Base-by-base conservation (phyloP, 2,888 invertebrate genomes). In the Coremacera marginata region DNA sequence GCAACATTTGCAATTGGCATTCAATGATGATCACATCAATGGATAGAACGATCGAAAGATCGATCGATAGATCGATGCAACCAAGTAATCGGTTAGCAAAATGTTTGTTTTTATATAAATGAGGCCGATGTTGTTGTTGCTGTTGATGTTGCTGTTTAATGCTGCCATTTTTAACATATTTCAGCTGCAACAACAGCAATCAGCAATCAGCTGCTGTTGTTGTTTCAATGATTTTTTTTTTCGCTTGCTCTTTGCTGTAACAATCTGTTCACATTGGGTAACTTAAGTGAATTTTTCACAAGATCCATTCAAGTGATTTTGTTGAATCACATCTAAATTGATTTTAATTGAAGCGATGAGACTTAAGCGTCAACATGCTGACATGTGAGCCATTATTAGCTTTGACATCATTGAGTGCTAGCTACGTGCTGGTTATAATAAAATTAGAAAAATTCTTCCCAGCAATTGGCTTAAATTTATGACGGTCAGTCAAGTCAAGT, bases 321-420 rank as follows among this genome's bases (percentile, higher is more conserved):
- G 44, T 71, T 57, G 31, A 76, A 76, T 76, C 52, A 77, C 73
- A 79, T 74, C 72, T 82, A 78, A 86, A 87, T 85, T 86, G 84
- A 85, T 82, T 83, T 85, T 86, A 87, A 86, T 86, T 86, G 86
- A 84, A 79, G 67, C 77, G 77, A 63, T 44, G 44, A 44, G 44
- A 44, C 44, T 44, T 1, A 44, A 44, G 44, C 44, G 44, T 44
- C 44, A 44, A 44, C 44, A 44, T 44, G 44, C 44, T 44, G 44
- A 44, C 44, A 44, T 44, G 44, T 44, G 44, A 44, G 44, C 11
- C 44, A 44, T 14, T 7, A 44, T 14, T 7, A 44, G 44, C 44
- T 14, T 11, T 14, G 44, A 44, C 44, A 44, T 44, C 44, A 44
- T 44, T 44, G 44, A 11, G 11, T 11, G 14, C 44, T 44, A 44